These are phyloP conservation scores for Metopolophium dirhodum DNA, from an alignment of 1,140 invertebrate genomes.

Conservation along the genomic window DNA sequence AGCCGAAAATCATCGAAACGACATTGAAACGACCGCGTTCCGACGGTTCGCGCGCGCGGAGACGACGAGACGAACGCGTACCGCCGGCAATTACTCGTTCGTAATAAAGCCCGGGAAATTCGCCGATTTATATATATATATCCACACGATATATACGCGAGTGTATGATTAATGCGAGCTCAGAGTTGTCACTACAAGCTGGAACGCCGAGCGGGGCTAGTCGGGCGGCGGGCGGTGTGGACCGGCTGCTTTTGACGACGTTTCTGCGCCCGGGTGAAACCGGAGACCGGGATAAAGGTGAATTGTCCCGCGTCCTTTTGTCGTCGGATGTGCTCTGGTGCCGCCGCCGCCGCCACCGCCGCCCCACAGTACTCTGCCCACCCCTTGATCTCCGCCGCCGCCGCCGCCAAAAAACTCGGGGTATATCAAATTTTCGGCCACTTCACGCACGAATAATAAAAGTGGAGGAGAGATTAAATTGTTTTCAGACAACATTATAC, in stretches of 20 bases:
- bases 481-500: not conserved
- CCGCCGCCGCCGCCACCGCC: no score
- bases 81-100: not conserved
- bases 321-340: conserved; percentile 2
- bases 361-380: not conserved
- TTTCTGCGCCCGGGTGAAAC: conserved; percentile 15
- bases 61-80: not conserved
- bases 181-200: conserved; percentile 51
- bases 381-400: not conserved
- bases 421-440: conserved; percentile 47
- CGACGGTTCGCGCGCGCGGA: no score
- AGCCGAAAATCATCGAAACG: not conserved
- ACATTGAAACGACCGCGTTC: not conserved
- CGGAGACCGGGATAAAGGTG: conserved; percentile 39
- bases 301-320: conserved; percentile 39
- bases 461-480: not conserved
- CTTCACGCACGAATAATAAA: conserved; percentile 44
- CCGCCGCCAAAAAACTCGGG: conserved; percentile 31
- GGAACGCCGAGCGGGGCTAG: not conserved
- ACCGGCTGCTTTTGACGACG: conserved; percentile 56
- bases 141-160: not conserved
- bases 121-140: not conserved
- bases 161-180: conserved; percentile 53
- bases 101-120: conserved; percentile 27
- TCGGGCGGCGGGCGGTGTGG: not conserved